These are phyloP conservation scores for Bubo scandiacus DNA, from an alignment of 2,113 vertebrate genomes.

Conservation along the genomic window DNA sequence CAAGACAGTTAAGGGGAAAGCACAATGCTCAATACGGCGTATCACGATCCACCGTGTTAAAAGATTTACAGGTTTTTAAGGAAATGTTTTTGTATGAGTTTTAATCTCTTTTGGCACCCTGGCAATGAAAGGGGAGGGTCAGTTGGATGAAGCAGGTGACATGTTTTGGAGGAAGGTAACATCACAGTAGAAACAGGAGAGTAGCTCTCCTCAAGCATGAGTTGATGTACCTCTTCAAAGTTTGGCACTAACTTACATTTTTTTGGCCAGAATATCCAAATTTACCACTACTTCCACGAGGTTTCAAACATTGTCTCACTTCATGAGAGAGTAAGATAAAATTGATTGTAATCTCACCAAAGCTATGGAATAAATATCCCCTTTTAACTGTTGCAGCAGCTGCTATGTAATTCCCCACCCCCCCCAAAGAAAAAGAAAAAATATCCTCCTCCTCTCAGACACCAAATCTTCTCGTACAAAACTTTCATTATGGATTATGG, in stretches of 20 bases:
- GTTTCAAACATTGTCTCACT: neutral
- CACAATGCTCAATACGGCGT: neutral
- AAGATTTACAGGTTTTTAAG: neutral
- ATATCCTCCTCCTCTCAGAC: fast-evolving
- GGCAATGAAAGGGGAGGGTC: neutral
- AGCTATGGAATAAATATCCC: neutral
- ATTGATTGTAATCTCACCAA: neutral
- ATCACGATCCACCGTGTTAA: neutral
- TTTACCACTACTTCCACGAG: neutral
- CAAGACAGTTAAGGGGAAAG: neutral
- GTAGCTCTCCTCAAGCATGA: neutral
- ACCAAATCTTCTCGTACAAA: neutral
- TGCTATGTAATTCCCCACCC: neutral
- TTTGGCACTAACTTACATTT: neutral
- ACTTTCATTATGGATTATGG: neutral
- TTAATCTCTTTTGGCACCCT: neutral
- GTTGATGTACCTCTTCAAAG: neutral
- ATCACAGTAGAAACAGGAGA: neutral
- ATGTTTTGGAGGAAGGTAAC: neutral
- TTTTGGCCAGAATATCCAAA: neutral
- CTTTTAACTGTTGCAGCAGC: neutral
- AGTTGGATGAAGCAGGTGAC: neutral
- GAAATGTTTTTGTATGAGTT: neutral
- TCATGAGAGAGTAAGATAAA: neutral
- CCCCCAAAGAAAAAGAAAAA: neutral